A percentile compares a stretch with the other conserved stretches of the same genome.
These are phyloP conservation scores for Ptychodera flava DNA, from an alignment of 35 echinoderm and acorn worm species.

Conservation along the genomic window DNA sequence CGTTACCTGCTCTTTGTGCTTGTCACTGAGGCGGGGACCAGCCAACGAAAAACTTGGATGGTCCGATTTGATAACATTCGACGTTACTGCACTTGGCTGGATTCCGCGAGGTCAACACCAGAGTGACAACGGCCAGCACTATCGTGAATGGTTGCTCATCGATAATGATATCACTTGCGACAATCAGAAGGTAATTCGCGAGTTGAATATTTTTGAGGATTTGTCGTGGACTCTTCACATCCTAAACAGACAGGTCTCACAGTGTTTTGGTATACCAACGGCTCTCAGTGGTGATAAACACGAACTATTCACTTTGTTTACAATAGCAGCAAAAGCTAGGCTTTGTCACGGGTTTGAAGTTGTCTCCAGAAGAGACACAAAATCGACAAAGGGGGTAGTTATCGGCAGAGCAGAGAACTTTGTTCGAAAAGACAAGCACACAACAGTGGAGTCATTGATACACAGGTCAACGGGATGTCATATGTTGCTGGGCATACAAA, in stretches of 20 bases:
- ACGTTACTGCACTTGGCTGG: background rate
- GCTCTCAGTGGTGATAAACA: background rate
- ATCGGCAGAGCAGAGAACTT: background rate
- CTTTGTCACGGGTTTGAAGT: background rate
- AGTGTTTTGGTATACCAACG: background rate
- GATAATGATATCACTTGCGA: background rate
- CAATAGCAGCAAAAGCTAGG: background rate
- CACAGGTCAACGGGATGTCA: background rate
- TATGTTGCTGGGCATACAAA: background rate
- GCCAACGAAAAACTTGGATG: background rate
- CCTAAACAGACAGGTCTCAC: background rate
- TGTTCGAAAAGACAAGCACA: background rate
- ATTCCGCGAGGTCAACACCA: background rate
- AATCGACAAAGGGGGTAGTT: background rate
- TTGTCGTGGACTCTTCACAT: background rate
- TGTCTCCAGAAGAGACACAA: background rate
- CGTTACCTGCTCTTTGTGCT: too few relatives aligned
- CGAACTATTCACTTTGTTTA: background rate
- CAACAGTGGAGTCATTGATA: background rate
- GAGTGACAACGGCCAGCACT: background rate
- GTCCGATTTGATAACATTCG: background rate
- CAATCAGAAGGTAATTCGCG: background rate
- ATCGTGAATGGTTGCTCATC: background rate
- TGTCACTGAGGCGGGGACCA: too few relatives aligned
- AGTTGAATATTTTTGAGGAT: background rate